Evolutionary conservation across 2,113 vertebrate genomes (phyloP), one percentile per base, ranked within the genome.

Genomic region (Hipposideros armiger): DNA sequence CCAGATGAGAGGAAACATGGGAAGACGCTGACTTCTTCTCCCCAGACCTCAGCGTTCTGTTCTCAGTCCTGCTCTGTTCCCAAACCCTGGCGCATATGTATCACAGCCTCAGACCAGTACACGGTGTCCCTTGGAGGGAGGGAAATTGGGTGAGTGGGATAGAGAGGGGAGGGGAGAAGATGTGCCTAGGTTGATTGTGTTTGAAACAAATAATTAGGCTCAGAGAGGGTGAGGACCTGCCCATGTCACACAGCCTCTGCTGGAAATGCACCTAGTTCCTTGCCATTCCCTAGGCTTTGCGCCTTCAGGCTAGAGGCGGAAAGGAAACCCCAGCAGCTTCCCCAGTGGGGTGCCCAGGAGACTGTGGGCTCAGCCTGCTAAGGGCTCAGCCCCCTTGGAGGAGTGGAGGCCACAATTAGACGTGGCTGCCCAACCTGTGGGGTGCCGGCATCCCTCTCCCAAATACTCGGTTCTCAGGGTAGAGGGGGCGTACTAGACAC

Each of bases 391-490:
- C 2, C 2, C 22, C 3, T 36, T 32, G 5, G 28, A 14, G 72
- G 56, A 2, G 19, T 2, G n/a, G 67, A 40, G 24, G 40, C 26
- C 2, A 0, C 8, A 13, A 3, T 64, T 1, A 0, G 58, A 30
- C 15, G 16, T n/a, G 50, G 30, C 50, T n/a, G 30, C 30, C 70
- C 26, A 0, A 24, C 60, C 81, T 22, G 15, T 19, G 5, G 24
- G 42, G 5, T 7, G 13, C 60, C 7, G 1, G 47, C 5, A 0
- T 17, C 62, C 20, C 26, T 30, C 4, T 73, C 32, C 14, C 28
- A 32, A 24, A 4, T 1, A 0, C 66, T 2, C 22, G 1, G 0
- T 28, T 67, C 42, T 17, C 3, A 0, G 5, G 28, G 28, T 16
- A 40, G 24, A 73, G 24, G 58, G 24, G 16, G 19, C 0, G 0